These are phyloP conservation scores for Platysteira castanea DNA, from an alignment of 2,113 vertebrate genomes.

Conservation along the genomic window DNA sequence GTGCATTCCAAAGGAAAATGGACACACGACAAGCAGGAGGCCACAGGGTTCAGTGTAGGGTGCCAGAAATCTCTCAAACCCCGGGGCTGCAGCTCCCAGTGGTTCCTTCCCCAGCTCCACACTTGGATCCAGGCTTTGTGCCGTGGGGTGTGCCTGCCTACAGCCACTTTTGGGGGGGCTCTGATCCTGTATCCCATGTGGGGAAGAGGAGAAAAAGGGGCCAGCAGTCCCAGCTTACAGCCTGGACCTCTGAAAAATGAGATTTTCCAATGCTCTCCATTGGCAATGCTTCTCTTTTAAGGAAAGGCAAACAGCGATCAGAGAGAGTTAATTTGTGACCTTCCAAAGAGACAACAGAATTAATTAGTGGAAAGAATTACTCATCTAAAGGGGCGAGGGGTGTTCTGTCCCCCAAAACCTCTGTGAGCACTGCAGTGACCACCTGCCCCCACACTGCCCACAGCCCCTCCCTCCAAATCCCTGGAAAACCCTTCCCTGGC, in stretches of 20 bases:
- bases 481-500: fast-evolving
- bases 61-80: neutral
- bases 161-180: neutral
- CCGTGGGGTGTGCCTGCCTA: fast-evolving
- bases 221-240: neutral
- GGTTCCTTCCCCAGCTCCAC: neutral
- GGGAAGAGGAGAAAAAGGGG: neutral
- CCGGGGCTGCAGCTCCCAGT: fast-evolving
- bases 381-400: neutral
- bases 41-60: neutral
- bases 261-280: neutral
- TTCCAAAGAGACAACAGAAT: neutral
- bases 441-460: fast-evolving
- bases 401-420: fast-evolving
- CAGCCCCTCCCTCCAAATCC: neutral
- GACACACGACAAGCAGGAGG: neutral
- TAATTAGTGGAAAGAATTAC: neutral
- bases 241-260: neutral
- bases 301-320: fast-evolving
- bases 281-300: no score
- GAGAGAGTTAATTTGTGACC: neutral
- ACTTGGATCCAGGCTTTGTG: fast-evolving
- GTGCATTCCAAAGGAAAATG: neutral
- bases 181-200: fast-evolving
- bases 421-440: neutral